Evolutionary conservation across 2,113 vertebrate species (phyloP).

Genomic region (Prolemur simus): DNA sequence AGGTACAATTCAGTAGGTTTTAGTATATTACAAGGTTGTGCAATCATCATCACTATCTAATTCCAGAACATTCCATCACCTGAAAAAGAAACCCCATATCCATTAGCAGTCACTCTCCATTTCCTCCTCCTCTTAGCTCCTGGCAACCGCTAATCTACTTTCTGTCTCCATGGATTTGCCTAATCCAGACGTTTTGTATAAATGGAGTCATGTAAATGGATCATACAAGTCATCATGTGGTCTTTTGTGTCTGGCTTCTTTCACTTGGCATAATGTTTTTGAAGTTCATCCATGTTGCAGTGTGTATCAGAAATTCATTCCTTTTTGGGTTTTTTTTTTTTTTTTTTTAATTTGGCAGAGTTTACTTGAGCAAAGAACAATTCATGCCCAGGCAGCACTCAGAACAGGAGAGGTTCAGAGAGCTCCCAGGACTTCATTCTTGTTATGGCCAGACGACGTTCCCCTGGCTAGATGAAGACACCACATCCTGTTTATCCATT

Average conservation of each 20-base stretch:
- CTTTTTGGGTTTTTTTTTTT: background rate
- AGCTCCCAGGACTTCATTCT: background rate
- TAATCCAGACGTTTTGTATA: background rate
- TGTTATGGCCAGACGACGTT: background rate
- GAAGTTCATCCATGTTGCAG: fast-evolving
- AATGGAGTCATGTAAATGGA: background rate
- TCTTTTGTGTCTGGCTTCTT: background rate
- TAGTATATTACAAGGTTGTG: background rate
- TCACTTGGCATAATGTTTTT: fast-evolving
- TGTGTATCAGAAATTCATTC: fast-evolving
- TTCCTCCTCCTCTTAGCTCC: background rate
- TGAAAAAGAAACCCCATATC: background rate
- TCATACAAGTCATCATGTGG: fast-evolving
- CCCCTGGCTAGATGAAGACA: fast-evolving
- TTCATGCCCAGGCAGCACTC: too few relatives aligned
- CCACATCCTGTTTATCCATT: too few relatives aligned
- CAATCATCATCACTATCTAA: background rate
- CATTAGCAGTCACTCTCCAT: background rate
- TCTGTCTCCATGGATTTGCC: background rate
- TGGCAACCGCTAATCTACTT: background rate
- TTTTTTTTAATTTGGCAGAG: too few relatives aligned
- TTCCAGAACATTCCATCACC: background rate
- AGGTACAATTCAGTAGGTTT: background rate
- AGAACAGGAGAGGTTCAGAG: too few relatives aligned
- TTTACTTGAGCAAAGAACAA: too few relatives aligned